Conservation (phyloP, 2,113 vertebrate genomes). For the Picathartes gymnocephalus region DNA sequence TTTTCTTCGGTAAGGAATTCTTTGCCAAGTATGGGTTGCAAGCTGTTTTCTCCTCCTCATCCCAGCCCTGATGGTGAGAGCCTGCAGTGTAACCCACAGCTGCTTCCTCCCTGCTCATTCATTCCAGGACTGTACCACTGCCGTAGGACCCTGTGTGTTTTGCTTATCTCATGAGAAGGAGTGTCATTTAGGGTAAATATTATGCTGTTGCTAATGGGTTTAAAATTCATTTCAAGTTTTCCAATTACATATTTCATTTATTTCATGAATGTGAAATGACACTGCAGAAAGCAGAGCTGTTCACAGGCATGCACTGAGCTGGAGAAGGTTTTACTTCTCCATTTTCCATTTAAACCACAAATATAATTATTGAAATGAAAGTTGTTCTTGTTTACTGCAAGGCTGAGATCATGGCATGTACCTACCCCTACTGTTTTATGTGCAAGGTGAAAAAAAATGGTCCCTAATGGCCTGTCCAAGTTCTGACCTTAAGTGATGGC, state of each 20-base stretch:
- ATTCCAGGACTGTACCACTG: background rate
- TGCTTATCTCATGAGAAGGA: constrained; percentile 16
- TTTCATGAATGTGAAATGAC: constrained; percentile 42
- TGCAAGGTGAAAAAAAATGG: background rate
- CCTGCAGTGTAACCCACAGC: background rate
- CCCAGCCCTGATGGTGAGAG: background rate
- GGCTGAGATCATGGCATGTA: background rate
- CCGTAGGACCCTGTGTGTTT: background rate
- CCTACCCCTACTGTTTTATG: background rate
- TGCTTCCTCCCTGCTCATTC: background rate
- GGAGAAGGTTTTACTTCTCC: background rate
- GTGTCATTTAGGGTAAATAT: background rate
- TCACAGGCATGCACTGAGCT: background rate
- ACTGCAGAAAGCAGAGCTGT: background rate
- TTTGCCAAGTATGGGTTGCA: background rate
- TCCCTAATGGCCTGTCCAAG: background rate
- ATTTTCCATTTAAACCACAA: background rate
- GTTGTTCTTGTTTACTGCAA: background rate
- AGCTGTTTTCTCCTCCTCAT: background rate
- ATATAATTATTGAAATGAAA: background rate
- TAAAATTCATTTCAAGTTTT: constrained; percentile 55
- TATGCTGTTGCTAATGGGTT: constrained; percentile 5
- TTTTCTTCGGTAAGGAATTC: background rate
- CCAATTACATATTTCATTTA: constrained; percentile 59
- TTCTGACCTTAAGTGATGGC: background rate